Percentiles rank a stretch among this genome's conserved stretches.
Evolutionary conservation across 2,113 vertebrate genomes (phyloP).

Genomic region (Bagarius yarrelli): DNA sequence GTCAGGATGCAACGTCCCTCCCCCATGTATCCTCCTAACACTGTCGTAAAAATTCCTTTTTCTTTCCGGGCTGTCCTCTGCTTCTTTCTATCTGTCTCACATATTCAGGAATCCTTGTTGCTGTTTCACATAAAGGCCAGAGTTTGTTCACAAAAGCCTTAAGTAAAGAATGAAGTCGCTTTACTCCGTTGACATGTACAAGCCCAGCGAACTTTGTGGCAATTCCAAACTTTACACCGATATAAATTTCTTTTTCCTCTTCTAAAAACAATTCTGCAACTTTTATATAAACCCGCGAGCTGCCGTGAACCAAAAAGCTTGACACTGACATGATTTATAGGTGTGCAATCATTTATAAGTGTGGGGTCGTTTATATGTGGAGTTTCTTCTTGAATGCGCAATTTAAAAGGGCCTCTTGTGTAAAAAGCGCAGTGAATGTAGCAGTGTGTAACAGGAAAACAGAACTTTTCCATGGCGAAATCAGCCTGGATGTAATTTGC

Average conservation of each 20-base stretch:
- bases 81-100: slow-evolving; percentile 16
- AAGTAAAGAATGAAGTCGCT: slow-evolving; percentile 21
- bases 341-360: slow-evolving; percentile 37
- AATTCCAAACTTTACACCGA: slow-evolving; percentile 11
- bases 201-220: not conserved
- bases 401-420: slow-evolving; percentile 46
- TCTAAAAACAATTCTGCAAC: slow-evolving; percentile 7
- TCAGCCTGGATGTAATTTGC: slow-evolving; percentile 47
- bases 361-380: slow-evolving; percentile 18
- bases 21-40: slow-evolving; percentile 33
- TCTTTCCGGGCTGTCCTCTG: not conserved
- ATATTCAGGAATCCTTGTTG: not conserved
- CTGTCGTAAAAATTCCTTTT: slow-evolving; percentile 55
- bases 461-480: slow-evolving; percentile 45
- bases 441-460: slow-evolving; percentile 34
- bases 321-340: slow-evolving; percentile 20
- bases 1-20: slow-evolving; percentile 40
- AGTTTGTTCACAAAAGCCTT: slow-evolving; percentile 1
- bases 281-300: not conserved
- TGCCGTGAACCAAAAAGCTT: slow-evolving; percentile 10
- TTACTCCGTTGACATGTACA: slow-evolving; percentile 18
- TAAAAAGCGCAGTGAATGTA: slow-evolving; percentile 39
- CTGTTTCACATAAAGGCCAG: not conserved
- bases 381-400: slow-evolving; percentile 35
- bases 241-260: slow-evolving; percentile 33